A percentile compares a stretch with the other conserved stretches of the same genome.
These are phyloP conservation scores for Ctena decussata DNA, from an alignment of 2,888 invertebrate genomes.

Conservation along the genomic window DNA sequence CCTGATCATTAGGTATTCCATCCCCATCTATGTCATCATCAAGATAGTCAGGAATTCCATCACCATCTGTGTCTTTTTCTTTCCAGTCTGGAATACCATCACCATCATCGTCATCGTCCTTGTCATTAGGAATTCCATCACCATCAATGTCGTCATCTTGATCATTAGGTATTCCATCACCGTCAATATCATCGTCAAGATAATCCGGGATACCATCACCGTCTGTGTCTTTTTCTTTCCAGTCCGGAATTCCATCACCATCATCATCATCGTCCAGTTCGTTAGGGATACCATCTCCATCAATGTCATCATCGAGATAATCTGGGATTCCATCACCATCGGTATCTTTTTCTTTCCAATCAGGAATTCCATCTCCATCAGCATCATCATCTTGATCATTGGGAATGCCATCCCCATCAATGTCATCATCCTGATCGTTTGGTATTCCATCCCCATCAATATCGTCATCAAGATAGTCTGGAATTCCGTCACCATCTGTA, in stretches of 20 bases:
- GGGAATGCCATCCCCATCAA: constrained; percentile 80
- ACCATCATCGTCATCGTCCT: constrained; percentile 72
- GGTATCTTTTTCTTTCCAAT: constrained; percentile 75
- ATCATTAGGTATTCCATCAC: constrained; percentile 80
- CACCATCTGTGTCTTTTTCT: constrained; percentile 78
- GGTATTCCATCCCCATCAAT: constrained; percentile 82
- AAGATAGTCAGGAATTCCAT: constrained; percentile 76
- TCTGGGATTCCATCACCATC: constrained; percentile 85
- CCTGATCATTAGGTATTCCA: constrained; percentile 72
- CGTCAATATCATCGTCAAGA: constrained; percentile 80
- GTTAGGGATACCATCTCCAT: constrained; percentile 82
- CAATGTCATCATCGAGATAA: constrained; percentile 76
- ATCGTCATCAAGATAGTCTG: constrained; percentile 76
- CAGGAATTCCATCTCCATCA: constrained; percentile 80
- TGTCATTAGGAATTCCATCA: constrained; percentile 71
- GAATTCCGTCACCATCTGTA: constrained; percentile 69
- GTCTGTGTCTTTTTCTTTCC: constrained; percentile 69
- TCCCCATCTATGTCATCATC: constrained; percentile 70
- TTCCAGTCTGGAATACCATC: constrained; percentile 80
- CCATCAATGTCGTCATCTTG: constrained; percentile 75
- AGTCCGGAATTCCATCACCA: constrained; percentile 77
- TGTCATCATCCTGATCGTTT: constrained; percentile 67
- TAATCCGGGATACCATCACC: constrained; percentile 79
- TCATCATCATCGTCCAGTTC: constrained; percentile 78
- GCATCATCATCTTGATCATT: constrained; percentile 62